Percentiles rank a stretch among this genome's conserved stretches.
Conservation (phyloP, 2,888 invertebrate species). For the Eilema griseolum region DNA sequence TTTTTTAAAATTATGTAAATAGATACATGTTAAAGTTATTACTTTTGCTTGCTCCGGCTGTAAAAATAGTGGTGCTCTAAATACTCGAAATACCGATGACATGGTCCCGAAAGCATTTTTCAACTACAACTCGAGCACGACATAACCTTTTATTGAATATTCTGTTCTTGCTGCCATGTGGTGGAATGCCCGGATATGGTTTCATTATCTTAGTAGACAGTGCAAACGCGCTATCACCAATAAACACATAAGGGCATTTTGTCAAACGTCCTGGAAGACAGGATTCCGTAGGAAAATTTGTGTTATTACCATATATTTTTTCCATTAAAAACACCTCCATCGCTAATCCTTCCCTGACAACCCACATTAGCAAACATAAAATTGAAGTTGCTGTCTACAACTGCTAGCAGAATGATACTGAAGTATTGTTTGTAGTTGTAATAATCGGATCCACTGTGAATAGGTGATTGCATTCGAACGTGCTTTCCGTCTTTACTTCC, state of each 20-base stretch:
- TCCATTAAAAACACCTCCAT: conserved; percentile 18
- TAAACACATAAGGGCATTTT: conserved; percentile 32
- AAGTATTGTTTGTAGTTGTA: conserved; percentile 35
- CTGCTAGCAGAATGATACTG: conserved; percentile 36
- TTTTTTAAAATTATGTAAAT: conserved; percentile 25
- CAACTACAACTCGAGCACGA: conserved; percentile 21
- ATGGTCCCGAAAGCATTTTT: conserved; percentile 24
- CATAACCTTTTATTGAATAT: conserved; percentile 29
- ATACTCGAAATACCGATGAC: conserved; percentile 19
- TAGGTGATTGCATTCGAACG: conserved; percentile 27
- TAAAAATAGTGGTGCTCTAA: conserved; percentile 19
- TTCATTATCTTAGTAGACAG: conserved; percentile 39
- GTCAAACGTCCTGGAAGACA: no score
- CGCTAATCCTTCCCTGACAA: conserved; percentile 41
- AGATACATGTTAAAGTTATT: conserved; percentile 14
- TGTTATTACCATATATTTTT: no score
- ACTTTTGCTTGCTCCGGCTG: conserved; percentile 20
- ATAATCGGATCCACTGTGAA: conserved; percentile 24
- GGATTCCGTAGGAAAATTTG: no score
- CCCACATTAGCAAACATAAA: conserved; percentile 37
- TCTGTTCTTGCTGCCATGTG: conserved; percentile 5
- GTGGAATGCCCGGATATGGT: conserved; percentile 32
- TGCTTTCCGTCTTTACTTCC: conserved; percentile 29
- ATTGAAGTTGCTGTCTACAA: conserved; percentile 39
- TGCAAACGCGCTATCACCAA: conserved; percentile 44